Evolutionary conservation across 1,140 invertebrate species (phyloP).

Genomic region (Chironomus striatipennis): DNA sequence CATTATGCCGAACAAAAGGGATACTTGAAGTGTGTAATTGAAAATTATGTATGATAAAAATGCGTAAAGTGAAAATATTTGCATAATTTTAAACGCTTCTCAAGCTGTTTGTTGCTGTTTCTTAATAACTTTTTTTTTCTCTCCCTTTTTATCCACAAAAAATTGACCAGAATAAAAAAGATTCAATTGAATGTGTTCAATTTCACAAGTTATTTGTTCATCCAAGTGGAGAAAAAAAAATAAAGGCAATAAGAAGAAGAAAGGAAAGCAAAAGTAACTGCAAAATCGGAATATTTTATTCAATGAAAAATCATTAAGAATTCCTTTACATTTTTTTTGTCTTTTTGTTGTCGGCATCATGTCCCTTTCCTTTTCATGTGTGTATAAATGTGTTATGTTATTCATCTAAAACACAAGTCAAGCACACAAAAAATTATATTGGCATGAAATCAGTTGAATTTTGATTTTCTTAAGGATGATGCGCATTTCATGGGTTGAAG

Average conservation of each 20-base stretch:
- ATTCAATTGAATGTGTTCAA: conserved; percentile 19
- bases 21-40: background rate
- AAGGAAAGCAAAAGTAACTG: background rate
- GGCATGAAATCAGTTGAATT: too few relatives aligned
- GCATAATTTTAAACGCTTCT: conserved; percentile 13
- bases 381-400: conserved; percentile 21
- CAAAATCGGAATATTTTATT: conserved; percentile 15
- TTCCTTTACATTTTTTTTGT: background rate
- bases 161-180: background rate
- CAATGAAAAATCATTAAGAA: conserved; percentile 22
- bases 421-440: background rate
- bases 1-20: too few relatives aligned
- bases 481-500: too few relatives aligned
- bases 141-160: background rate
- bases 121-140: background rate
- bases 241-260: background rate
- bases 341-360: conserved; percentile 17
- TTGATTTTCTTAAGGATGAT: too few relatives aligned
- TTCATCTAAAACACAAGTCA: conserved; percentile 13
- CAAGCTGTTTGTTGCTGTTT: background rate
- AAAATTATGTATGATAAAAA: background rate
- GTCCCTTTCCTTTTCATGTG: conserved; percentile 11
- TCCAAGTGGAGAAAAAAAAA: background rate
- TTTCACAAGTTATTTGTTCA: conserved; percentile 21
- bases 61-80: background rate